phyloP scores from a whole-genome alignment of 2,113 vertebrate species.

The Stigmatopora argus region DNA sequence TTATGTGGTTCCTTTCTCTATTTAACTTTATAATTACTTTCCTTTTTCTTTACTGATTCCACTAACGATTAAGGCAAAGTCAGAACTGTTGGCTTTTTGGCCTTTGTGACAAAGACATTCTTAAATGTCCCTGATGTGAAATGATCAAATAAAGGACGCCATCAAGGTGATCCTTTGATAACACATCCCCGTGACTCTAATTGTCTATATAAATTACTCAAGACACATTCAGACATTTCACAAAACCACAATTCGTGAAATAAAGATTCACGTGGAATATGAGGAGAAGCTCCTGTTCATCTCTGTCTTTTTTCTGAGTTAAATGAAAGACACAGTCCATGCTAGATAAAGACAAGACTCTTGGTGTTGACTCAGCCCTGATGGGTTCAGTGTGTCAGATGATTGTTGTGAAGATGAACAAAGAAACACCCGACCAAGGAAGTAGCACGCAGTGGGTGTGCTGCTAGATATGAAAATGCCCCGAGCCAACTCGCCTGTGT shows the following conservation, averaged over 20 bases:
- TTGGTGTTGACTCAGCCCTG: conserved; percentile 18
- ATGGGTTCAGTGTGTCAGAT: conserved; percentile 19
- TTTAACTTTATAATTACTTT: neutral
- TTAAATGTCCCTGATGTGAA: conserved; percentile 3
- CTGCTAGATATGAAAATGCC: conserved; percentile 41
- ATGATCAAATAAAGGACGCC: conserved; percentile 3
- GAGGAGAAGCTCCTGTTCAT: conserved; percentile 3
- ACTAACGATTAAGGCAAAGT: neutral
- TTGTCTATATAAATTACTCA: conserved; percentile 6
- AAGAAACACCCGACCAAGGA: neutral
- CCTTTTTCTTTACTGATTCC: neutral
- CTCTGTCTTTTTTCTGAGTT: neutral
- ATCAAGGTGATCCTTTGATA: conserved; percentile 5
- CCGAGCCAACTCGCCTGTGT: conserved; percentile 39
- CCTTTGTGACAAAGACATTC: neutral
- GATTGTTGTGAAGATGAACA: neutral
- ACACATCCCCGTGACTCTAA: neutral
- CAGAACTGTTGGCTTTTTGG: neutral
- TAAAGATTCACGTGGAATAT: neutral
- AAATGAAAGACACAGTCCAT: conserved; percentile 13
- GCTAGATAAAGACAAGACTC: conserved; percentile 12
- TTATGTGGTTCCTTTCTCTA: neutral
- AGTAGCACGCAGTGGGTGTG: conserved; percentile 19
- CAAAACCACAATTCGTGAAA: neutral
- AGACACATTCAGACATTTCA: neutral